Evolutionary conservation across 1,140 invertebrate species (phyloP), one percentile per base, ranked within the genome.

Genomic region (Cotesia chilonis): DNA sequence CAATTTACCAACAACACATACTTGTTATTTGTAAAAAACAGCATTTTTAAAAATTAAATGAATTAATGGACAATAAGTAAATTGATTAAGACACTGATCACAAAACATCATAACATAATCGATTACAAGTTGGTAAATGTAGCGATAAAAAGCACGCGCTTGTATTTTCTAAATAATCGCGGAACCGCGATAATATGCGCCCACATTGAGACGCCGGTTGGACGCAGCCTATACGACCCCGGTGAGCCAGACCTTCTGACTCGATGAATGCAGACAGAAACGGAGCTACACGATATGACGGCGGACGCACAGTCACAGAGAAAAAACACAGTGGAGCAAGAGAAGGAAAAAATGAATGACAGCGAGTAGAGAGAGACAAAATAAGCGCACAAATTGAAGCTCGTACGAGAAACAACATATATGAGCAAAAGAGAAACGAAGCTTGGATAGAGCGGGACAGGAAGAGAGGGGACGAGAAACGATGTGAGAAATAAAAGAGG

Each of bases 271-370:
- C 80, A 83, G 81, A 81, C 81, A 83, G 82, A 83, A 84, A 85
- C 81, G 82, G 77, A 81, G 80, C 81, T 83, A 81, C 80, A 80
- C 81, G 81, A 82, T 82, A 83, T 85, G 85, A 85, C 83, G 81
- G 78, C 77, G 80, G 78, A 57, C 70, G 68, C 74, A 70, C 71
- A 72, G 57, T 47, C 41, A 47, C 41, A 68, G n/a, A 71, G 61
- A 70, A 61, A 28, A 71, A 78, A 79, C 77, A 74, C 79, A 74
- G 64, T 6, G 73, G 75, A 76, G 74, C 60, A 64, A 79, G 75
- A 77, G 76, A 78, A 73, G 72, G 76, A 74, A 75, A 77, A 75
- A 14, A 55, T 17, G 73, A 59, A 37, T 59, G 67, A 65, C 17
- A 61, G 72, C 75, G 71, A 75, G 28, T 28, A 28, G 28, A 28